Evolutionary conservation across 2,888 invertebrate species (phyloP).

Genomic region (Cosmopolites sordidus): DNA sequence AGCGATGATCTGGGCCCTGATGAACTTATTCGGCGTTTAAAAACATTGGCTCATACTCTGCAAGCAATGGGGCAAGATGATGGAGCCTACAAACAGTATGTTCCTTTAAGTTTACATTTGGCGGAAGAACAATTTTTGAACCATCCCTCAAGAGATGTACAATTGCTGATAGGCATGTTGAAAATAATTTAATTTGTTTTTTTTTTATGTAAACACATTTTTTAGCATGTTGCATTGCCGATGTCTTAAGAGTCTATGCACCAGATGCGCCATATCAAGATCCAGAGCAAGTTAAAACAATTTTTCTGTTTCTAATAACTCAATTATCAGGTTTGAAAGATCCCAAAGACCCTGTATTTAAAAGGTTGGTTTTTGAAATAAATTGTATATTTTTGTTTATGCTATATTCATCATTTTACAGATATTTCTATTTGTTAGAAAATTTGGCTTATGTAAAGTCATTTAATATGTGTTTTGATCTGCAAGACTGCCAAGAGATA

Average conservation of each 20-base stretch:
- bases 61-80: conserved; percentile 97
- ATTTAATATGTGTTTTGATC: conserved; percentile 97
- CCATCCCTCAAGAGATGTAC: conserved; percentile 87
- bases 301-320: conserved; percentile 91
- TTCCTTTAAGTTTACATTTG: conserved; percentile 86
- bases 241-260: conserved; percentile 92
- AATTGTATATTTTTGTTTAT: no score
- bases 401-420: no score
- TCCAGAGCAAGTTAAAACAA: conserved; percentile 85
- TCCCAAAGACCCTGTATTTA: conserved; percentile 95
- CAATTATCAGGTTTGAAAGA: conserved; percentile 90
- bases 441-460: conserved; percentile 97
- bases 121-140: conserved; percentile 90
- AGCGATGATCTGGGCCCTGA: conserved; percentile 93
- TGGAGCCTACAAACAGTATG: conserved; percentile 86
- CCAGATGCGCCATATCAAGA: conserved; percentile 98
- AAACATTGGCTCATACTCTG: conserved; percentile 88
- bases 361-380: conserved; percentile 43
- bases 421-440: conserved; percentile 95
- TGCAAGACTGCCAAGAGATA: conserved; percentile 96
- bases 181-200: neutral
- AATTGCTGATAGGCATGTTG: conserved; percentile 66
- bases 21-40: conserved; percentile 89
- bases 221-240: conserved; percentile 91
- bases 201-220: neutral